Evolutionary conservation across 2,888 invertebrate species (phyloP), one percentile per base, ranked within the genome.

Genomic region (Stenichneumon culpator): DNA sequence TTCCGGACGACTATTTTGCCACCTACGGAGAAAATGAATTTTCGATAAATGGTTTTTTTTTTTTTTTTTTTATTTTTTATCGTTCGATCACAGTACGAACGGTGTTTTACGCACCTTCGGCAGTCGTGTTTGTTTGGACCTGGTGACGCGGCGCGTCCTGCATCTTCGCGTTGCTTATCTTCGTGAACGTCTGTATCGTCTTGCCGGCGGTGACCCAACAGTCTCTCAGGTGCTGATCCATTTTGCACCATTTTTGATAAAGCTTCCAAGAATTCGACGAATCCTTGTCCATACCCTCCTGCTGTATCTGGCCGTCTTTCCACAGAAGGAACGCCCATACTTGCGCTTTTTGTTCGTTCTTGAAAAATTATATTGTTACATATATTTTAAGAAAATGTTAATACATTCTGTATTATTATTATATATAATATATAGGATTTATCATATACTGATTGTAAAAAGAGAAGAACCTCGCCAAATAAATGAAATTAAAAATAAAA

Each of bases 241-340:
- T 96, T 90, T 97, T 96, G 87, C 97, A 97, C 98, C 98, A 98
- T 88, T 96, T 96, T 92, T 97, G 97, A 93, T 97, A 98, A 11
- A 97, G 94, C 86, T 96, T 96, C 98, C 98, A 98, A 6, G 97
- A 97, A 90, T 96, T 96, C 88, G 95, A 95, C 0, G 93, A 90
- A 54, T 94, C 95, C 32, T 95, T 95, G 87, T 95, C 95, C 6
- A 95, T 95, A 88, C 86, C 86, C 60, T 93, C 93, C 57, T 91
- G 91, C 89, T 93, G 93, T 54, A 95, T 90, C 89, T 96, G 95
- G 11, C 95, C 95, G 82, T 95, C 95, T 91, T 98, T 98, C 97
- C 97, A 98, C 60, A 98, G 93, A 4, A 97, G 94, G 92, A 97
- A 98, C 54, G 97, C 97, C 97, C 98, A 97, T 11, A 97, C 97